phyloP scores from a whole-genome alignment of 2,113 vertebrate species.

The Cyprinodon variegatus region DNA sequence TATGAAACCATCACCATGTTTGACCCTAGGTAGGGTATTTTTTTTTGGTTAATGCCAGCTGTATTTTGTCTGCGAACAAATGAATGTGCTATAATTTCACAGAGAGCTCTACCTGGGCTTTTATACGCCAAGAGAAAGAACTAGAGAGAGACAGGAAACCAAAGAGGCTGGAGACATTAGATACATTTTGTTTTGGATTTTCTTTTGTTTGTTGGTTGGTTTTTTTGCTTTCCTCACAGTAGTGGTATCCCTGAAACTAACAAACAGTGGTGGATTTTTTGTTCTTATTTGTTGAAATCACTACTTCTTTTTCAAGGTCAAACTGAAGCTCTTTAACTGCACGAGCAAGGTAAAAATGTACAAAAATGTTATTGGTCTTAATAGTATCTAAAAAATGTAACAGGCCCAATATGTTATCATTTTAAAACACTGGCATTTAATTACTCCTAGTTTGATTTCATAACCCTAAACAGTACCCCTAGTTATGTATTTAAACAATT shows the following conservation, averaged over 20 bases:
- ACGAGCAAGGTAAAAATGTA: neutral
- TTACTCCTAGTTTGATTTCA: neutral
- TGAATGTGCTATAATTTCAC: neutral
- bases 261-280: neutral
- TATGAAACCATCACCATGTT: neutral
- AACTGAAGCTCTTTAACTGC: neutral
- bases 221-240: neutral
- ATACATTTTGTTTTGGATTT: neutral
- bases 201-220: no score
- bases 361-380: no score
- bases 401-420: neutral
- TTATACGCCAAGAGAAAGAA: neutral
- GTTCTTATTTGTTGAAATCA: neutral
- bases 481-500: neutral
- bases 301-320: neutral
- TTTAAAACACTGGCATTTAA: neutral
- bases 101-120: neutral
- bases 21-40: neutral
- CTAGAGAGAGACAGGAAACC: neutral
- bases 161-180: neutral
- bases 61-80: neutral
- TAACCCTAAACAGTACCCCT: neutral
- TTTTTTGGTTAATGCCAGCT: neutral
- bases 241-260: neutral
- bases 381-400: neutral